Base-by-base conservation (phyloP, 1,140 invertebrate species). In the Apis mellifera region DNA sequence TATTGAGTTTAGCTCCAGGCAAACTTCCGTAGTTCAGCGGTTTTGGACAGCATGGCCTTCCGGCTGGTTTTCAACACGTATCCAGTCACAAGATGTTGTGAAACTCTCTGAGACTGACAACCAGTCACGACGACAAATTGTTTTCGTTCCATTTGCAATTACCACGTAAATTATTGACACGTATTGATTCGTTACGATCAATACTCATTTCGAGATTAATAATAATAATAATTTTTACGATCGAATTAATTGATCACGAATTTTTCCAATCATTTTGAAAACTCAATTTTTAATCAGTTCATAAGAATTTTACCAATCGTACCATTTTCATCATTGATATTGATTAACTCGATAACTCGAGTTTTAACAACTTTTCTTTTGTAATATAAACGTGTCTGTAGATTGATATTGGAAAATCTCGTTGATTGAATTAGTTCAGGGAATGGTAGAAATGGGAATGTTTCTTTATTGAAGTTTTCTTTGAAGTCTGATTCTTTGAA, bases 91-190 rank as follows among this genome's bases (percentile, higher is more conserved):
- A 69, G 80, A 77, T 75, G 55, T 77, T 55, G 60, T 65, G 17
- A 42, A 77, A 77, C 64, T 62, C 19, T 17, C 54, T 42, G 73
- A 60, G 64, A 52, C 23, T 77, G 80, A 77, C 72, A 66, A 59
- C 48, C 42, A 54, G 60, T 11, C 26, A n/a, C n/a, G 48, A 76
- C 65, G 80, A 82, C 73, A 69, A 82, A 82, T 76, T 77, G 80
- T 82, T 76, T 75, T 75, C 52, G 48, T 57, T 11, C 15, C 57
- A 2, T 1, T 1, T 11, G 12, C 65, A 55, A 78, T 78, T 42
- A 23, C 23, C 15, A 11, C 2, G 52, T n/a, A 69, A 72, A 72
- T 17, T 19, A 19, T 57, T 57, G 57, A 42, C 70, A 70, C 15
- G 17, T 12, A 11, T 23, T 7, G 17, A 15, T 57, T 42, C 11